These are phyloP conservation scores for Tigriopus californicus DNA, from an alignment of 2,888 invertebrate species.

Conservation along the genomic window DNA sequence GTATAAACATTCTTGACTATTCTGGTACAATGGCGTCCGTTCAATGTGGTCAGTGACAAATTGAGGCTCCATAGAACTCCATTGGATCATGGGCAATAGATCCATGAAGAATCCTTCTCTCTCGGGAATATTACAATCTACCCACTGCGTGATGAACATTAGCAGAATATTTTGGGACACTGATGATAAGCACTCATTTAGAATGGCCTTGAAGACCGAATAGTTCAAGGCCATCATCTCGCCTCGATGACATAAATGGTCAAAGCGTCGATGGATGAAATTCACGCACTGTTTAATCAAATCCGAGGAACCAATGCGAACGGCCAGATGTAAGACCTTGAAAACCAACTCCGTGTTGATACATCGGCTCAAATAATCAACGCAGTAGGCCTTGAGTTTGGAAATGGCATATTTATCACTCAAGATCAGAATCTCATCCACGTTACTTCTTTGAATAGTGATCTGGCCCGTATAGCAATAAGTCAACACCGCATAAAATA, in stretches of 20 bases:
- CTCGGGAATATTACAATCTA: conserved; percentile 30
- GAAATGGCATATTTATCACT: conserved; percentile 42
- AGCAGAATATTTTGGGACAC: conserved; percentile 28
- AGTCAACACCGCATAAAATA: conserved; percentile 37
- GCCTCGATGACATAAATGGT: not conserved
- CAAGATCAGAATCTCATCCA: conserved; percentile 39
- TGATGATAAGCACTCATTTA: conserved; percentile 19
- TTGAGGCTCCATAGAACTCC: conserved; percentile 31
- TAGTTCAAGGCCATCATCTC: not conserved
- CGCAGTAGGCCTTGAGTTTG: conserved; percentile 41
- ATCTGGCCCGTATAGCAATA: conserved; percentile 9
- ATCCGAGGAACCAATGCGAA: conserved; percentile 38
- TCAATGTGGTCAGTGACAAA: conserved; percentile 37
- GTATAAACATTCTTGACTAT: conserved; percentile 20
- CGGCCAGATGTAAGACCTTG: conserved; percentile 39
- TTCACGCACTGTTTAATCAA: not conserved
- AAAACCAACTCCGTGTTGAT: conserved; percentile 42
- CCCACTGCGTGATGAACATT: conserved; percentile 36
- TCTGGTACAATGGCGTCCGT: conserved; percentile 9
- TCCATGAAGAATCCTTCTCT: conserved; percentile 37
- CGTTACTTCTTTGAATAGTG: conserved; percentile 37
- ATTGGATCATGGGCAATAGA: conserved; percentile 33
- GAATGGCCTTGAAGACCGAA: conserved; percentile 25
- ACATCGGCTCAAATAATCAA: conserved; percentile 41
- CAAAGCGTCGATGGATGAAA: conserved; percentile 1